A percentile compares a stretch with the other conserved stretches of the same genome.
phyloP scores from a whole-genome alignment of 2,888 invertebrate genomes.

The Nebria salina region DNA sequence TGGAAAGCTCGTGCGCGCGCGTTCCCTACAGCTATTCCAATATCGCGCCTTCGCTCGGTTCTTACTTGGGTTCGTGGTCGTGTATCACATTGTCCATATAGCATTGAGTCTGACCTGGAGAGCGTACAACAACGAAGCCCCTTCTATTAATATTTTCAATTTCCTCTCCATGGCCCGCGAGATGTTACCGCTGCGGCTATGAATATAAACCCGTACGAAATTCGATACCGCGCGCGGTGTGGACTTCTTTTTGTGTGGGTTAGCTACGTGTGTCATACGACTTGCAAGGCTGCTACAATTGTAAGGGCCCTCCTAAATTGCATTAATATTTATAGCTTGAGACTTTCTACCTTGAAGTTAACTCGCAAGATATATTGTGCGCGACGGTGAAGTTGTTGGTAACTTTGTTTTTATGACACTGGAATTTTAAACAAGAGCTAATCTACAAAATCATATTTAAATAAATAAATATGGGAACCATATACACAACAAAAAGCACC shows the following conservation, averaged over 20 bases:
- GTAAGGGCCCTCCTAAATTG: neutral
- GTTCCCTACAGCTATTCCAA: slow-evolving; percentile 49
- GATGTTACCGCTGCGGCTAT: slow-evolving; percentile 8
- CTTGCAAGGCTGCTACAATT: neutral
- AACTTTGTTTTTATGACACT: neutral
- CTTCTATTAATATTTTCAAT: slow-evolving; percentile 21
- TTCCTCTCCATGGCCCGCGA: slow-evolving; percentile 5
- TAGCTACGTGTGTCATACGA: neutral
- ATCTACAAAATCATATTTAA: neutral
- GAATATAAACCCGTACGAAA: slow-evolving; percentile 12
- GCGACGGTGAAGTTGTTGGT: neutral
- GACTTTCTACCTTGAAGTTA: neutral
- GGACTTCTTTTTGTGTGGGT: neutral
- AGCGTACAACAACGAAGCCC: neutral
- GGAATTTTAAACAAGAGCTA: neutral
- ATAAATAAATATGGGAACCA: too few species aligned
- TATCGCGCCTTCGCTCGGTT: slow-evolving; percentile 34
- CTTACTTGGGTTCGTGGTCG: slow-evolving; percentile 17
- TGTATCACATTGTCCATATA: slow-evolving; percentile 16
- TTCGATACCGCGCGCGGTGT: neutral
- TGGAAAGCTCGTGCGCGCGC: slow-evolving; percentile 3
- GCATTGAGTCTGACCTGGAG: slow-evolving; percentile 20
- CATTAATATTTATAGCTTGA: neutral
- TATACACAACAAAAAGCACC: too few species aligned
- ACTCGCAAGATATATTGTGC: neutral